Evolutionary conservation across 2,888 invertebrate species (phyloP).

Genomic region (Euplexia lucipara): DNA sequence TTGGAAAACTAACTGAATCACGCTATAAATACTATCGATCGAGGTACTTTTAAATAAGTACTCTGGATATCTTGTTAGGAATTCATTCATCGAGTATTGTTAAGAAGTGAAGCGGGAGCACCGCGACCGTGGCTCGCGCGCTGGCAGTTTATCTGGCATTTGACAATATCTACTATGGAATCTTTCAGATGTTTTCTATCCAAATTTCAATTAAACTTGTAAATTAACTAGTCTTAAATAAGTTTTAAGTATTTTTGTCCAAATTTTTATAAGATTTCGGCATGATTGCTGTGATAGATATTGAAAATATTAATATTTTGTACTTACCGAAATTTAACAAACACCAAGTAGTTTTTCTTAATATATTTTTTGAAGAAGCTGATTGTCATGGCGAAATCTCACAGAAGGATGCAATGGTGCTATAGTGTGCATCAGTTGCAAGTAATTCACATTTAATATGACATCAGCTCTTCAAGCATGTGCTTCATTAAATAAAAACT

Average conservation of each 20-base stretch:
- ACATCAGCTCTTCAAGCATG: slow-evolving; percentile 39
- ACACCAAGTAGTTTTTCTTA: slow-evolving; percentile 60
- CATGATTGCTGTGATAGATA: slow-evolving; percentile 76
- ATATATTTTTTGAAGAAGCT: slow-evolving; percentile 61
- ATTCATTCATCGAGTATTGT: slow-evolving; percentile 46
- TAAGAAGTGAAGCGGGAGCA: slow-evolving; percentile 31
- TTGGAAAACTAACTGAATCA: slow-evolving; percentile 55
- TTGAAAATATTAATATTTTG: slow-evolving; percentile 73
- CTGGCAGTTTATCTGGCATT: slow-evolving; percentile 68
- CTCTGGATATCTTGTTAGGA: slow-evolving; percentile 39
- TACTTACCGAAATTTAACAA: slow-evolving; percentile 75
- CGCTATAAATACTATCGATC: slow-evolving; percentile 42
- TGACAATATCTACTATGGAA: slow-evolving; percentile 67
- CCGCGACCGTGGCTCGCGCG: slow-evolving; percentile 20
- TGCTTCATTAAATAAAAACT: slow-evolving; percentile 24
- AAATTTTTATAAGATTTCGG: slow-evolving; percentile 77
- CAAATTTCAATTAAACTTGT: slow-evolving; percentile 71
- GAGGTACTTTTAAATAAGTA: slow-evolving; percentile 57
- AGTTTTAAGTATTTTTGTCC: slow-evolving; percentile 77
- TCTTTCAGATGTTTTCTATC: slow-evolving; percentile 67
- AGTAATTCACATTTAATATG: slow-evolving; percentile 28
- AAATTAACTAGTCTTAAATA: slow-evolving; percentile 82
- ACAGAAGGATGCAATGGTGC: slow-evolving; percentile 60
- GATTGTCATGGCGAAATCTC: slow-evolving; percentile 56
- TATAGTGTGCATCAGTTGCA: slow-evolving; percentile 50